Percentiles rank a stretch among this genome's conserved stretches.
These are phyloP conservation scores for Aldrovandia affinis DNA, from an alignment of 2,797 vertebrate species.

Conservation along the genomic window DNA sequence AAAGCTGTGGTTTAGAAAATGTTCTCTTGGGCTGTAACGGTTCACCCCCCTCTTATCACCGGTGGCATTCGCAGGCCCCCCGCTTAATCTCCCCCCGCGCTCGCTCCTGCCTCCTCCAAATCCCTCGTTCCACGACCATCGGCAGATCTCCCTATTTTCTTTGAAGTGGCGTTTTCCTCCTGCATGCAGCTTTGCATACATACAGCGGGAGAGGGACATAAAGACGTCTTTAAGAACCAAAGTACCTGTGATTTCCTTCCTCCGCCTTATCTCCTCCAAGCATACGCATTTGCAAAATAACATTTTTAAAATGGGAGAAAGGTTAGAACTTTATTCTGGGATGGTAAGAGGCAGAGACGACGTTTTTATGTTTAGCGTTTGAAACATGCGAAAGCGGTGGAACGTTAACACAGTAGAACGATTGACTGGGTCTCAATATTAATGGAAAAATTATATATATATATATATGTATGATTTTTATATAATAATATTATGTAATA, in stretches of 20 bases:
- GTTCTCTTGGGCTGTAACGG: neutral
- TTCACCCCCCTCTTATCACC: slow-evolving; percentile 27
- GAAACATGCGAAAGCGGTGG: neutral
- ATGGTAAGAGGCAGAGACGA: slow-evolving; percentile 9
- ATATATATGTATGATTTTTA: too few relatives aligned
- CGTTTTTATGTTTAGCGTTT: slow-evolving; percentile 1
- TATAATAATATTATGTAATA: too few relatives aligned
- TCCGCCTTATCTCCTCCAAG: slow-evolving; percentile 40
- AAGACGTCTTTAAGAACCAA: slow-evolving; percentile 31
- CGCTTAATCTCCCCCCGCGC: slow-evolving; percentile 1
- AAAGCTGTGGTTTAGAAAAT: neutral
- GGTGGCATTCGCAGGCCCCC: neutral
- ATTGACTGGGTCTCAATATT: neutral
- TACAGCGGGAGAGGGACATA: slow-evolving; percentile 5
- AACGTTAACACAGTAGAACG: neutral
- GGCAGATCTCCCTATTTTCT: neutral
- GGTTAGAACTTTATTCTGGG: slow-evolving; percentile 24
- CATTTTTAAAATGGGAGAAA: neutral
- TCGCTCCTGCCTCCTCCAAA: slow-evolving; percentile 8
- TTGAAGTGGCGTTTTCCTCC: slow-evolving; percentile 25
- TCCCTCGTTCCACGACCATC: slow-evolving; percentile 22
- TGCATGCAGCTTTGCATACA: slow-evolving; percentile 25
- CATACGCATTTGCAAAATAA: slow-evolving; percentile 20
- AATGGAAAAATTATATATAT: too few relatives aligned
- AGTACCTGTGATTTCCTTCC: slow-evolving; percentile 25